Percentiles rank a stretch among this genome's conserved stretches.
These are phyloP conservation scores for Cataglyphis hispanica DNA, from an alignment of 1,140 invertebrate species.

Conservation along the genomic window DNA sequence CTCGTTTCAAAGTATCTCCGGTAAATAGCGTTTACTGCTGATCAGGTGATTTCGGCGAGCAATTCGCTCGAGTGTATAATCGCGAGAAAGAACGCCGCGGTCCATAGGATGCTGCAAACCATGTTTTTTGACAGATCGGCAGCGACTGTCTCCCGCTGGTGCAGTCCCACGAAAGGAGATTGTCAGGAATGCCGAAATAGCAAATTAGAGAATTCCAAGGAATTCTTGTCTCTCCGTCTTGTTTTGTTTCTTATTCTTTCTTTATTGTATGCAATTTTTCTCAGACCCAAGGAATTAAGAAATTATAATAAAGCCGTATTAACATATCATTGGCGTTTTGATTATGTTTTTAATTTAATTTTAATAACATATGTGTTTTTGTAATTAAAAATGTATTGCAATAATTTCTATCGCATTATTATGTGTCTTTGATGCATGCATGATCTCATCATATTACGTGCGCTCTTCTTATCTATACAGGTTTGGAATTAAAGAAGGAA, in stretches of 20 bases:
- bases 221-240: conserved; percentile 67
- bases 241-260: conserved; percentile 57
- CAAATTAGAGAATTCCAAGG: conserved; percentile 84
- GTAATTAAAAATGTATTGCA: neutral
- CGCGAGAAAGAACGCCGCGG: conserved; percentile 15
- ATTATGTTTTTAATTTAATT: neutral
- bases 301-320: neutral
- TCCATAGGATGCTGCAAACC: conserved; percentile 65
- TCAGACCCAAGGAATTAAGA: neutral
- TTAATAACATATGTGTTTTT: neutral
- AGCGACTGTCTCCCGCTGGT: conserved; percentile 74
- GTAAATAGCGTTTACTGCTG: conserved; percentile 15
- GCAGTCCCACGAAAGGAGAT: conserved; percentile 81
- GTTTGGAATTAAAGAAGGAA: neutral
- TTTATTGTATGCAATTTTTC: neutral
- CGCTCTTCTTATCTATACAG: neutral
- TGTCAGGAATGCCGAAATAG: conserved; percentile 83
- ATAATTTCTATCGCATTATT: neutral
- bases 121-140: conserved; percentile 83
- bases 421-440: neutral
- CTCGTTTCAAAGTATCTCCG: neutral
- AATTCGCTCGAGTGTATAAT: neutral
- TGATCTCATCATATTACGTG: neutral
- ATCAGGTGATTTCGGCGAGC: conserved; percentile 13
- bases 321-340: neutral